Evolutionary conservation across 2,797 vertebrate species (phyloP).

Genomic region (Triplophysa bombifrons): DNA sequence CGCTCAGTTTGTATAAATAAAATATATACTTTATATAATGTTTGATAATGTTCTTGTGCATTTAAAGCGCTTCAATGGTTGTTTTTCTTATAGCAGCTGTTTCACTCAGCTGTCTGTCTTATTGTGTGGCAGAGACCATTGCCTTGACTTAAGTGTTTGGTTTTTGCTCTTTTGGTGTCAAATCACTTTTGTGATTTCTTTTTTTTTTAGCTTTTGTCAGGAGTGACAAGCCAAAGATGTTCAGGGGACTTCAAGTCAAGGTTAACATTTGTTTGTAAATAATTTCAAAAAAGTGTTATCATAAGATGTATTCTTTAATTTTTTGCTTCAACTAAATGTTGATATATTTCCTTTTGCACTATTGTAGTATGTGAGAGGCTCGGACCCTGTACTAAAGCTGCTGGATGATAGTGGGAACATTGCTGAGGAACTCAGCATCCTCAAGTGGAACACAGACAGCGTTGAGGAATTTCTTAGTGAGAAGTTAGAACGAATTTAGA

Average conservation of each 20-base stretch:
- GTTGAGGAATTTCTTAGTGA: constrained; percentile 98
- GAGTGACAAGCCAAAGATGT: constrained; percentile 98
- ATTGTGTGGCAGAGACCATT: not conserved
- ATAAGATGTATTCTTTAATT: not conserved
- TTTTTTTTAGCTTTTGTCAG: constrained; percentile 91
- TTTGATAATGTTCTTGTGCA: not conserved
- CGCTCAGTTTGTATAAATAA: not conserved
- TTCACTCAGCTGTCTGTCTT: not conserved
- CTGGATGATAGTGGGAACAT: constrained; percentile 98
- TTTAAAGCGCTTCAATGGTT: not conserved
- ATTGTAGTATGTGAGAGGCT: constrained; percentile 92
- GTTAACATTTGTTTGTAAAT: constrained; percentile 67
- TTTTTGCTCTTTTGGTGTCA: not conserved
- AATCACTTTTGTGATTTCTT: constrained; percentile 28
- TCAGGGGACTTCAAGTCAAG: constrained; percentile 98
- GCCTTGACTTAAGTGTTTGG: not conserved
- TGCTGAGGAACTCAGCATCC: constrained; percentile 97
- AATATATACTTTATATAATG: no score
- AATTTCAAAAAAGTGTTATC: not conserved
- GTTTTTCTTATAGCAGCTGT: constrained; percentile 10
- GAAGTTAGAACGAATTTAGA: constrained; percentile 91
- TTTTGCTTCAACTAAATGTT: not conserved
- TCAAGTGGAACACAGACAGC: constrained; percentile 99
- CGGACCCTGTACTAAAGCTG: constrained; percentile 97
- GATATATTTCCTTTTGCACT: not conserved